phyloP scores from a whole-genome alignment of 2,797 vertebrate species.

The Gymnodraco acuticeps region DNA sequence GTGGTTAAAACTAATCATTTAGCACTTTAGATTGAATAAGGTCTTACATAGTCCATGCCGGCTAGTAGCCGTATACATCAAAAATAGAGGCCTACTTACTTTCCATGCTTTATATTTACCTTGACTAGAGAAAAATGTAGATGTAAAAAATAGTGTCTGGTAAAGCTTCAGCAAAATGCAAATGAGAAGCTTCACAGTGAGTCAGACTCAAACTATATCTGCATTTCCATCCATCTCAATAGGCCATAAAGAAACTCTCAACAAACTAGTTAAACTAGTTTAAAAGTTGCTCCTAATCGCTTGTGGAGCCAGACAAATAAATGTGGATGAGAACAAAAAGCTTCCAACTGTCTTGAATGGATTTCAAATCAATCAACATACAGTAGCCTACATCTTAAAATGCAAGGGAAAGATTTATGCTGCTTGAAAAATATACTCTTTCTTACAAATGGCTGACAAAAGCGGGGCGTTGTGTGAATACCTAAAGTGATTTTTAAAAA shows the following conservation, averaged over 20 bases:
- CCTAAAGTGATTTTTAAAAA: conserved; percentile 43
- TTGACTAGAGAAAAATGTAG: neutral
- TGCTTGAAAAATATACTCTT: neutral
- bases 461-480: neutral
- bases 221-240: neutral
- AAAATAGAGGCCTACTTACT: too few species aligned
- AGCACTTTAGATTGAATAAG: too few species aligned
- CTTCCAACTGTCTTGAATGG: neutral
- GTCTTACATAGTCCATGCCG: too few species aligned
- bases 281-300: neutral
- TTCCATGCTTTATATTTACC: neutral
- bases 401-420: neutral
- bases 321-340: neutral
- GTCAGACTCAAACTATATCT: too few species aligned
- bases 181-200: too few species aligned
- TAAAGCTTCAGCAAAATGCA: too few species aligned
- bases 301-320: neutral
- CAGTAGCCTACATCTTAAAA: too few species aligned
- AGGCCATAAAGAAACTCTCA: neutral
- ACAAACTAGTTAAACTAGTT: neutral
- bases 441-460: neutral
- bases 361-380: neutral
- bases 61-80: too few species aligned
- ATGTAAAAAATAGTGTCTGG: neutral
- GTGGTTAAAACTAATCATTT: neutral